A percentile compares a stretch with the other conserved stretches of the same genome.
Conservation (phyloP, 2,797 vertebrate species). For the Poecilia gillii region DNA sequence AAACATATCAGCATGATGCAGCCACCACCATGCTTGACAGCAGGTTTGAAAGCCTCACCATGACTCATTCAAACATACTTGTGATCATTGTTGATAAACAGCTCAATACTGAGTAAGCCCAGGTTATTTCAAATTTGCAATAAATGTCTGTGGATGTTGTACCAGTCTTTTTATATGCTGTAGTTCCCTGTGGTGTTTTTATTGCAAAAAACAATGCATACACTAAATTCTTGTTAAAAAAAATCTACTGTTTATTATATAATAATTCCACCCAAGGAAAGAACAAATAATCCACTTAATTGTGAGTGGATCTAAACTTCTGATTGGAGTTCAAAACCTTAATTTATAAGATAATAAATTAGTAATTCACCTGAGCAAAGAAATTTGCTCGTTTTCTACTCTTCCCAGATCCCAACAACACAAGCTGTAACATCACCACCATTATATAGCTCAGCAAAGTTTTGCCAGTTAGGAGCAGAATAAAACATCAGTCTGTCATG, state of each 20-base stretch:
- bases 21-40: not conserved
- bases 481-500: slow-evolving; percentile 23
- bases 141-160: no score
- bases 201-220: not conserved
- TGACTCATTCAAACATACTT: not conserved
- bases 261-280: not conserved
- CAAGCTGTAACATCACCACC: not conserved
- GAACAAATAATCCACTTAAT: not conserved
- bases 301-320: not conserved
- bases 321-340: not conserved
- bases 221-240: not conserved
- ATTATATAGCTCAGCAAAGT: slow-evolving; percentile 8
- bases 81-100: not conserved
- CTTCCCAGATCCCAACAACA: not conserved
- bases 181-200: no score
- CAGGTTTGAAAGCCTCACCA: not conserved
- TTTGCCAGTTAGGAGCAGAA: not conserved
- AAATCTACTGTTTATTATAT: not conserved
- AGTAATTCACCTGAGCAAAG: not conserved
- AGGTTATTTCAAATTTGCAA: no score
- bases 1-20: not conserved
- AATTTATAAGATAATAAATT: not conserved
- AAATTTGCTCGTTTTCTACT: not conserved
- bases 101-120: not conserved
- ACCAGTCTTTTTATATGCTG: no score